Conservation (phyloP, 2,113 vertebrate genomes). For the Sander lucioperca region DNA sequence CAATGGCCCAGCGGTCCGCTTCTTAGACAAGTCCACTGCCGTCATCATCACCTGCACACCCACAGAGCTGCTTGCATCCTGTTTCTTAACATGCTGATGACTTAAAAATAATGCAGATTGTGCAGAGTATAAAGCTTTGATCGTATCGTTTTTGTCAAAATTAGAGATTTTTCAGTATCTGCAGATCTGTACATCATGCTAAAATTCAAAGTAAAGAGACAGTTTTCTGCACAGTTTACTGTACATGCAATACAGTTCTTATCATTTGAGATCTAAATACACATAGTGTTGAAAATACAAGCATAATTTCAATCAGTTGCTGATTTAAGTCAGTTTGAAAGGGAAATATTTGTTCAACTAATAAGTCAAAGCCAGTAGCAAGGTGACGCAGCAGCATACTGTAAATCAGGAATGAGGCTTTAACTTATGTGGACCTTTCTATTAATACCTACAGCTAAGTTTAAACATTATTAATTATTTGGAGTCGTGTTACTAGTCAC, state of each 20-base stretch:
- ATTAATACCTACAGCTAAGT: neutral
- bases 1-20: conserved; percentile 77
- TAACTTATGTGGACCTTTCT: neutral
- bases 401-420: neutral
- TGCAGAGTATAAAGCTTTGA: conserved; percentile 32
- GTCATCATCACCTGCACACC: conserved; percentile 63
- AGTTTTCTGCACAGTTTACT: neutral
- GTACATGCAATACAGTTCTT: neutral
- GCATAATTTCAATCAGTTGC: neutral
- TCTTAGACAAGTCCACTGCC: conserved; percentile 63
- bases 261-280: neutral
- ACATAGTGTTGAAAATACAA: neutral
- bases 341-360: neutral
- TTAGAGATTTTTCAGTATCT: conserved; percentile 2
- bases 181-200: conserved; percentile 17
- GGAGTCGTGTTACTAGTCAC: too few species aligned
- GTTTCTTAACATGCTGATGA: conserved; percentile 59
- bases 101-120: conserved; percentile 41
- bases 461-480: neutral
- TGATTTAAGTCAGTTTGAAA: neutral
- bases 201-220: neutral
- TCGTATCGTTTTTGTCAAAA: conserved; percentile 1
- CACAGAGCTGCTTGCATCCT: conserved; percentile 50
- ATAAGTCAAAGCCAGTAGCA: neutral
- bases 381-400: neutral